Conservation (phyloP, 1,140 invertebrate genomes). For the Eciton burchellii region DNA sequence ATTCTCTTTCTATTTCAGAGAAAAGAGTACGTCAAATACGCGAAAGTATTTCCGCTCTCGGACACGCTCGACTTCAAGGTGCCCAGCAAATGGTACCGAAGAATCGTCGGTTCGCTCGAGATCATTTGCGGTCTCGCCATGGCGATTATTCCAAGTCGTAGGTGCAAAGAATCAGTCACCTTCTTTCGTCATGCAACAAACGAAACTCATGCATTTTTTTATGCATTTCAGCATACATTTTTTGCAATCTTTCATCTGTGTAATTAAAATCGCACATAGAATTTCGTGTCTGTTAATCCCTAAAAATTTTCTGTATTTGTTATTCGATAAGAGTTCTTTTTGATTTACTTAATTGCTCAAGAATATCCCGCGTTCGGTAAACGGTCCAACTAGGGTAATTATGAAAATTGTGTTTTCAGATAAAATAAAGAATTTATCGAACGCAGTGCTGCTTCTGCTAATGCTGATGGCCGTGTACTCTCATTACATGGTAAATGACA, state of each 20-base stretch:
- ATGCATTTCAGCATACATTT: too few relatives aligned
- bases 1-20: conserved; percentile 88
- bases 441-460: conserved; percentile 92
- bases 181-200: neutral
- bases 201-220: too few relatives aligned
- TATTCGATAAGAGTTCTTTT: neutral
- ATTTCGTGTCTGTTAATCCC: too few relatives aligned
- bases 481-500: conserved; percentile 96
- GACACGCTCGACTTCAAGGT: conserved; percentile 94
- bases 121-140: conserved; percentile 95
- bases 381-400: conserved; percentile 3
- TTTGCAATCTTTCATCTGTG: too few relatives aligned
- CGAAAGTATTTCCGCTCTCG: conserved; percentile 97
- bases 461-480: conserved; percentile 97
- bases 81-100: conserved; percentile 96
- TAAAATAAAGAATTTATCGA: conserved; percentile 95
- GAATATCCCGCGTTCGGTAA: neutral
- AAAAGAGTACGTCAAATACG: conserved; percentile 98
- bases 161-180: conserved; percentile 81
- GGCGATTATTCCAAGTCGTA: conserved; percentile 95
- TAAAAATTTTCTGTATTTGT: neutral
- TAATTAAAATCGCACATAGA: too few relatives aligned
- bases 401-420: conserved; percentile 87
- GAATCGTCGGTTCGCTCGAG: conserved; percentile 94
- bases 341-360: neutral